Evolutionary conservation across 2,797 vertebrate genomes (phyloP).

Genomic region (Bradypodion ventrale): DNA sequence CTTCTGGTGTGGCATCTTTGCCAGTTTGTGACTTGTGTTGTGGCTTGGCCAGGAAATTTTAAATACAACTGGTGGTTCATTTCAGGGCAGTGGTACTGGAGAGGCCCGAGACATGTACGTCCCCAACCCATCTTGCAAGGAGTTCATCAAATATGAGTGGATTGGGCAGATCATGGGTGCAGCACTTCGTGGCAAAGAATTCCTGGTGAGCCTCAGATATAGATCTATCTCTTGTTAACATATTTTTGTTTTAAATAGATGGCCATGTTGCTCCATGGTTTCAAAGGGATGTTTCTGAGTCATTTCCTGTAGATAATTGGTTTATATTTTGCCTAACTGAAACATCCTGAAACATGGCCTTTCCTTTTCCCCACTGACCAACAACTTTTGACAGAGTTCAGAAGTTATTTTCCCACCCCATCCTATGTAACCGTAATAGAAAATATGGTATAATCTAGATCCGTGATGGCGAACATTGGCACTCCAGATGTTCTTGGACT

Average conservation of each 20-base stretch:
- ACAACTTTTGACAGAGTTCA: background rate
- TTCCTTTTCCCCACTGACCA: background rate
- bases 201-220: conserved; percentile 82
- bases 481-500: too few species aligned
- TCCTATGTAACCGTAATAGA: background rate
- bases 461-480: too few species aligned
- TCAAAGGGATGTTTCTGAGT: background rate
- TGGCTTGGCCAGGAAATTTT: conserved; percentile 12
- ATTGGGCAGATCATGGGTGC: conserved; percentile 98
- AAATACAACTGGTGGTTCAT: background rate
- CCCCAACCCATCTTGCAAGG: conserved; percentile 94
- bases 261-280: background rate
- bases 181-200: conserved; percentile 94
- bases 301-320: background rate
- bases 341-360: background rate
- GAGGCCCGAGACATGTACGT: conserved; percentile 97
- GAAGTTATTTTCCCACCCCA: background rate
- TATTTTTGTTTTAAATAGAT: background rate
- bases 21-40: background rate
- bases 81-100: conserved; percentile 86
- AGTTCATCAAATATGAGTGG: conserved; percentile 94
- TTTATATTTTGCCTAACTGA: background rate
- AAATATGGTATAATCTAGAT: background rate
- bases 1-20: background rate
- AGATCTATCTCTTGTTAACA: background rate